Evolutionary conservation across 2,113 vertebrate species (phyloP).

Genomic region (Leptobrachium leishanense): DNA sequence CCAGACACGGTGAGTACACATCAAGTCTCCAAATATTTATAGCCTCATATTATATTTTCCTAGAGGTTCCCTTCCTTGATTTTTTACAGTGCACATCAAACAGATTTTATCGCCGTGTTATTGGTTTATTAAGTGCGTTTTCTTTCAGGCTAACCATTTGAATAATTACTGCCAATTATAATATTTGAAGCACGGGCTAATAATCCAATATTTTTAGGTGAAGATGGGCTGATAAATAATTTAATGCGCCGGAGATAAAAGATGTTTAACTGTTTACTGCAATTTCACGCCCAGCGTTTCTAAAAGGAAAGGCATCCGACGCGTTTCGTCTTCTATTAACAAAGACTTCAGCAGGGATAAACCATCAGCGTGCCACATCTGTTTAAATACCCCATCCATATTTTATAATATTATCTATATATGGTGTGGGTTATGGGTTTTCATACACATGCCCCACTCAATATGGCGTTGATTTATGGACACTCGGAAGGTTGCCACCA

Average conservation of each 20-base stretch:
- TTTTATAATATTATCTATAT: too few relatives aligned
- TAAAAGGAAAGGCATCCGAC: too few relatives aligned
- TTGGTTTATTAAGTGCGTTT: conserved; percentile 19
- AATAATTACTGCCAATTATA: conserved; percentile 39
- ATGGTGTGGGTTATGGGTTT: too few relatives aligned
- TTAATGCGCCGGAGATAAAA: conserved; percentile 16
- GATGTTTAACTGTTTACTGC: conserved; percentile 4
- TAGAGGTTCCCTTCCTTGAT: conserved; percentile 18
- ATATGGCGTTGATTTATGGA: too few relatives aligned
- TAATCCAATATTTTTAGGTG: conserved; percentile 9
- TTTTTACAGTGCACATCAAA: conserved; percentile 24
- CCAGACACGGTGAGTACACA: neutral
- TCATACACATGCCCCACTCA: too few relatives aligned
- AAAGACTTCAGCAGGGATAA: too few relatives aligned
- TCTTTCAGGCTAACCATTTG: conserved; percentile 30
- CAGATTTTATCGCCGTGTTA: conserved; percentile 29
- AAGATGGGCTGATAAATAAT: conserved; percentile 27
- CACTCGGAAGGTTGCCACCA: too few relatives aligned
- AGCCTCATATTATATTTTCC: conserved; percentile 21
- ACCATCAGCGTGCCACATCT: too few relatives aligned
- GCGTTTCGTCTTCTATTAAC: too few relatives aligned
- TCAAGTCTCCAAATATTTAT: too few relatives aligned
- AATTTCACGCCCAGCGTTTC: neutral
- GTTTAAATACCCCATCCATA: too few relatives aligned
- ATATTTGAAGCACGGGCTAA: conserved; percentile 36